Evolutionary conservation across 1,140 invertebrate species (phyloP).

Genomic region (Drosophila chauvacae): DNA sequence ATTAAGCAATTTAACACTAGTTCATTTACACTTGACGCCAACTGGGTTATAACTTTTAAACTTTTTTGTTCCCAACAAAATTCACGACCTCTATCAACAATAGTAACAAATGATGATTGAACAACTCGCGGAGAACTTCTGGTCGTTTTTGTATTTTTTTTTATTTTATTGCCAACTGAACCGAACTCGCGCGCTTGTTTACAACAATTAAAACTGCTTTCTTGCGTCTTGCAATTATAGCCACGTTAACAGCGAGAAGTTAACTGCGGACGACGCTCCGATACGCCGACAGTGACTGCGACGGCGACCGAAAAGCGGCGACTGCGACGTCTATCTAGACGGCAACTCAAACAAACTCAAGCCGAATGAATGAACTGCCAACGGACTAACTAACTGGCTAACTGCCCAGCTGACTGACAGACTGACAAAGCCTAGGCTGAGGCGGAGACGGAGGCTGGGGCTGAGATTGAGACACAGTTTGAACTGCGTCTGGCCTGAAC

Average conservation of each 20-base stretch:
- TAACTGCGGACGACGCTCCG: conserved; percentile 44
- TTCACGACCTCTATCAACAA: conserved; percentile 59
- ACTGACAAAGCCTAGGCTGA: conserved; percentile 25
- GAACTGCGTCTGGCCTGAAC: conserved; percentile 17
- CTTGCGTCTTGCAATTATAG: conserved; percentile 68
- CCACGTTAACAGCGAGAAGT: conserved; percentile 67
- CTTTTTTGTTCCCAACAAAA: conserved; percentile 13
- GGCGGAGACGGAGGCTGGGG: conserved; percentile 15
- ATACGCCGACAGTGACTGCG: conserved; percentile 33
- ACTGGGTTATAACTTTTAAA: not conserved
- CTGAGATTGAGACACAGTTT: conserved; percentile 17
- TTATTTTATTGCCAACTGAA: conserved; percentile 39
- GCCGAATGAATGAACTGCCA: conserved; percentile 33
- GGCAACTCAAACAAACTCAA: conserved; percentile 42
- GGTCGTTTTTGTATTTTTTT: not conserved
- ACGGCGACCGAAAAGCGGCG: conserved; percentile 24
- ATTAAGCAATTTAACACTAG: conserved; percentile 1
- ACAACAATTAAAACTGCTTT: conserved; percentile 75
- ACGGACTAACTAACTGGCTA: conserved; percentile 24
- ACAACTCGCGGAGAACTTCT: conserved; percentile 30
- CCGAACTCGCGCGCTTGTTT: conserved; percentile 73
- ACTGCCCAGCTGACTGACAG: conserved; percentile 39
- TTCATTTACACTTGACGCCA: conserved; percentile 9
- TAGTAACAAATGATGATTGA: conserved; percentile 20
- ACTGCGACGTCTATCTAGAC: conserved; percentile 44